phyloP scores from a whole-genome alignment of 2,888 invertebrate species.

The Endotricha flammealis region DNA sequence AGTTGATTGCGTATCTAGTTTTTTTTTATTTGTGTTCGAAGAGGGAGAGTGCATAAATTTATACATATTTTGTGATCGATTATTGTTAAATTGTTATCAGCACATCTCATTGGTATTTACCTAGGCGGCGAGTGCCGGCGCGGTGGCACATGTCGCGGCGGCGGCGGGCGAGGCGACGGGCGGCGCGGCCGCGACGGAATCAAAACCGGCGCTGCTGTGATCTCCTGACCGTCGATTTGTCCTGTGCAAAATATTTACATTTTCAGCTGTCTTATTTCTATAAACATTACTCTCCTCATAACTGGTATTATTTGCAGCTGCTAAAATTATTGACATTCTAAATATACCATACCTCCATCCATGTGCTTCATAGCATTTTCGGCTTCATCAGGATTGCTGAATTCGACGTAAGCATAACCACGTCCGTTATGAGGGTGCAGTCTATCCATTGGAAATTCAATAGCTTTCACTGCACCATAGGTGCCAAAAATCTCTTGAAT shows the following conservation, averaged over 20 bases:
- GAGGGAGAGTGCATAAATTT: too few species aligned
- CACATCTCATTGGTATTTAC: slow-evolving; percentile 24
- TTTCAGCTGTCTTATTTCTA: too few species aligned
- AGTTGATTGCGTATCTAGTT: too few species aligned
- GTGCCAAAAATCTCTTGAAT: slow-evolving; percentile 94
- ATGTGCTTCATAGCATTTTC: slow-evolving; percentile 99
- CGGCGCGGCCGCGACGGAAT: slow-evolving; percentile 83
- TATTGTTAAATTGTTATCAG: too few species aligned
- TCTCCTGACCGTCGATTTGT: slow-evolving; percentile 97
- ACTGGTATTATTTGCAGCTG: too few species aligned
- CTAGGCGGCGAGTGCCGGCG: slow-evolving; percentile 74
- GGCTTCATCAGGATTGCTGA: slow-evolving; percentile 94
- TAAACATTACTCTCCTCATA: too few species aligned
- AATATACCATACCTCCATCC: slow-evolving; percentile 99
- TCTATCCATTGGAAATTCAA: slow-evolving; percentile 94
- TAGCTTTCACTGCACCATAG: slow-evolving; percentile 90
- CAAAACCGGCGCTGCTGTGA: slow-evolving; percentile 96
- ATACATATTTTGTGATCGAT: too few species aligned
- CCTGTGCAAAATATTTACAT: too few species aligned
- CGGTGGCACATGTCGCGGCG: slow-evolving; percentile 77
- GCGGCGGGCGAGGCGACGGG: slow-evolving; percentile 74
- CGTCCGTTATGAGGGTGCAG: slow-evolving; percentile 92
- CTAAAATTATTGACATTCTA: too few species aligned
- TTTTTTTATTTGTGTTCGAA: too few species aligned
- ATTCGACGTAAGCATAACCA: slow-evolving; percentile 97